A percentile compares a stretch with the other conserved stretches of the same genome.
phyloP scores from a whole-genome alignment of 2,113 vertebrate genomes.

The Sula dactylatra region DNA sequence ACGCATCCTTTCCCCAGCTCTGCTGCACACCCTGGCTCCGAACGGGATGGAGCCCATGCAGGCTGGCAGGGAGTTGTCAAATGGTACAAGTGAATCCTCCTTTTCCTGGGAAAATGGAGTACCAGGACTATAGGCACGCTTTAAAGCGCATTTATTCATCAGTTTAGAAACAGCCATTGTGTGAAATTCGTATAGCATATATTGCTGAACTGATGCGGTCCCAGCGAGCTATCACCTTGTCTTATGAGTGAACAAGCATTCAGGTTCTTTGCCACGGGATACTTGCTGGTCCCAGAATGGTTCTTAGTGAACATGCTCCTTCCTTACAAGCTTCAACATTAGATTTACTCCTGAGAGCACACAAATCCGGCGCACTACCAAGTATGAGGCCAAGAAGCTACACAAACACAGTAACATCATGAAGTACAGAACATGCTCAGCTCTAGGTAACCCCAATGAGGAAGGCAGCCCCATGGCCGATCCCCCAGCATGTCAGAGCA shows the following conservation, averaged over 20 bases:
- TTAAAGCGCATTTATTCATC: rapidly evolving
- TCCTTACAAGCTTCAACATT: neutral
- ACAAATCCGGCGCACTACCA: neutral
- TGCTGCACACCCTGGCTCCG: rapidly evolving
- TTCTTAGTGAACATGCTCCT: neutral
- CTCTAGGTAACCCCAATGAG: neutral
- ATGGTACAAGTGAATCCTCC: neutral
- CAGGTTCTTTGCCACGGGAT: neutral
- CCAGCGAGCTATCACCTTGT: rapidly evolving
- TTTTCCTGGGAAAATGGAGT: neutral
- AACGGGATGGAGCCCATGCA: neutral
- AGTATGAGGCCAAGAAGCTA: neutral
- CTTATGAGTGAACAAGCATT: neutral
- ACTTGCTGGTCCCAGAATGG: neutral
- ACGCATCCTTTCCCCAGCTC: rapidly evolving
- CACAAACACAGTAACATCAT: neutral
- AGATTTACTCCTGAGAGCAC: neutral
- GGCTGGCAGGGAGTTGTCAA: neutral
- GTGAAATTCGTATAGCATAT: neutral
- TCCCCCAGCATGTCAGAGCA: rapidly evolving
- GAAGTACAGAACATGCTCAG: neutral
- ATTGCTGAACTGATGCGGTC: neutral
- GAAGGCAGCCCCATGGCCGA: neutral
- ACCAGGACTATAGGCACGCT: rapidly evolving
- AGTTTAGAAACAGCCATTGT: neutral